phyloP scores from a whole-genome alignment of 2,113 vertebrate species.

The Hoplias malabaricus region DNA sequence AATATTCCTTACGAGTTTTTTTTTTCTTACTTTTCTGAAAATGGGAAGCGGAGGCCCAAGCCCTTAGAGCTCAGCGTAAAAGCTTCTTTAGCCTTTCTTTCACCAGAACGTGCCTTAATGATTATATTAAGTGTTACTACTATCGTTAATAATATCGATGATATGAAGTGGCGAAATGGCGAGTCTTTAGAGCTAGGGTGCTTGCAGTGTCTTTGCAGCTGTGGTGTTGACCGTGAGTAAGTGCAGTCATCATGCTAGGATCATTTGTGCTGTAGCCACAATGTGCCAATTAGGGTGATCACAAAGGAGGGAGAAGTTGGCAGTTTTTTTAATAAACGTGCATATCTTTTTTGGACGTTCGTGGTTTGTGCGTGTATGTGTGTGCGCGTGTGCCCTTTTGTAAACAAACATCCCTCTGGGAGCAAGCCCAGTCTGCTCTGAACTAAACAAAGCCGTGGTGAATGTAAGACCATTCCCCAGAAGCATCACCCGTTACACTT shows the following conservation, averaged over 20 bases:
- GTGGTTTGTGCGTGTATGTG: constrained; percentile 54
- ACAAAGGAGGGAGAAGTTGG: constrained; percentile 64
- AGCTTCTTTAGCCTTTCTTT: constrained; percentile 80
- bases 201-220: constrained; percentile 73
- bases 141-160: constrained; percentile 65
- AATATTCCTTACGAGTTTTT: constrained; percentile 62
- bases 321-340: constrained; percentile 65
- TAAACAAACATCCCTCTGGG: constrained; percentile 71
- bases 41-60: constrained; percentile 66
- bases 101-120: constrained; percentile 78
- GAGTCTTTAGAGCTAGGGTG: constrained; percentile 70
- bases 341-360: constrained; percentile 66
- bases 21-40: constrained; percentile 61
- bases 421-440: constrained; percentile 59
- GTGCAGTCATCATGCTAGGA: constrained; percentile 36
- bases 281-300: constrained; percentile 71
- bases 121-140: constrained; percentile 66
- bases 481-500: constrained; percentile 64
- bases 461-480: constrained; percentile 59
- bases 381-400: constrained; percentile 67
- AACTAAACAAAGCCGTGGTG: constrained; percentile 62
- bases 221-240: constrained; percentile 62
- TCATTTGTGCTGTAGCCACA: constrained; percentile 68
- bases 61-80: constrained; percentile 31
- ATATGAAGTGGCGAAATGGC: constrained; percentile 59